Evolutionary conservation across 2,888 invertebrate species (phyloP), one percentile per base, ranked within the genome.

Genomic region (Lottia gigantea): DNA sequence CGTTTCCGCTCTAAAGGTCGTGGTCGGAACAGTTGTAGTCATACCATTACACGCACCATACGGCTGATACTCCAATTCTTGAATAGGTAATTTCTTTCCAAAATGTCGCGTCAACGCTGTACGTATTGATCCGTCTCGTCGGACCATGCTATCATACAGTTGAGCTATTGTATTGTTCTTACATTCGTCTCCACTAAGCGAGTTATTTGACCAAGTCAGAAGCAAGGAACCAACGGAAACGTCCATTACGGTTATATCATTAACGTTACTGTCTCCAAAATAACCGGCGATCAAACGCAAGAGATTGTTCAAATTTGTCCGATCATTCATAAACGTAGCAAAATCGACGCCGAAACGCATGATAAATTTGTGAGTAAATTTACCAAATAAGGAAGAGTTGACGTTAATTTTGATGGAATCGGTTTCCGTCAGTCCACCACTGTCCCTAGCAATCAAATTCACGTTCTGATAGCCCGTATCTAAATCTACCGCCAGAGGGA

Each of bases 401-500:
- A 79, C 72, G 19, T 73, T 62, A 12, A 80, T 66, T n/a, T 64
- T 65, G 47, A 81, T 72, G 12, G 71, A 68, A 67, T 75, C 76
- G 3, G 66, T 65, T 7, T 71, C 76, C 6, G 67, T 64, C 31
- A 73, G 64, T 2, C 79, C 78, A 4, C 49, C 45, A 0, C 76
- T 69, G 66, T 81, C 79, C 45, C 55, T 65, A 12, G 80, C 81
- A 46, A 74, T 71, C 12, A 81, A 71, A 12, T 74, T 65, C 31
- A 78, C 66, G 7, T 75, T 72, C 46, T 70, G 46, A 23, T 76
- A 73, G 14, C 68, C 72, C 12, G 68, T 65, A 31, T 71, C 70
- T 55, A 78, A 66, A 67, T 83, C 82, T 25, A 68, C 71, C 6
- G 70, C 71, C 65, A 72, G 72, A n/a, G 81, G 80, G 49, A 85